These are phyloP conservation scores for Megaleporinus macrocephalus DNA, from an alignment of 2,113 vertebrate genomes.

Conservation along the genomic window DNA sequence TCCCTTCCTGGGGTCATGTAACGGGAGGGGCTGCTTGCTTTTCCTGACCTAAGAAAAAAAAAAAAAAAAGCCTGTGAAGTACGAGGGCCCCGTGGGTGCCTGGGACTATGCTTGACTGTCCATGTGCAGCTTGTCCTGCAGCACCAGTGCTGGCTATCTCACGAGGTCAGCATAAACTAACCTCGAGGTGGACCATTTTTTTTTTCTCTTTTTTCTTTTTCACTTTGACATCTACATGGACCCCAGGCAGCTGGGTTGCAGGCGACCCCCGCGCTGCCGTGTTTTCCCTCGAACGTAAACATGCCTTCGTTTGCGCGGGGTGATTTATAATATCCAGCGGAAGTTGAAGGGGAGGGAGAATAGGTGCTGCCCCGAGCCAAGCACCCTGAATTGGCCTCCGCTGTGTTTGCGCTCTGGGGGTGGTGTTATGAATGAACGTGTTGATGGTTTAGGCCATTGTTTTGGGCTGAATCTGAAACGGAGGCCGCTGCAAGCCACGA, in stretches of 20 bases:
- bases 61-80: too few species aligned
- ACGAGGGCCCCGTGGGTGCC: constrained; percentile 16
- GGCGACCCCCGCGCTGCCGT: constrained; percentile 17
- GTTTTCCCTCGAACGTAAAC: constrained; percentile 43
- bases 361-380: constrained; percentile 11
- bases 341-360: constrained; percentile 6
- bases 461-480: constrained; percentile 17
- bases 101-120: constrained; percentile 32
- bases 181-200: not conserved
- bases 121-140: constrained; percentile 18
- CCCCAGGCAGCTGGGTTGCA: constrained; percentile 21
- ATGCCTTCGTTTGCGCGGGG: constrained; percentile 17
- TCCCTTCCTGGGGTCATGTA: constrained; percentile 50
- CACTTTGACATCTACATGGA: constrained; percentile 26
- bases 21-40: constrained; percentile 29
- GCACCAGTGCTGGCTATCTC: constrained; percentile 18
- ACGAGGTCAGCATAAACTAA: not conserved
- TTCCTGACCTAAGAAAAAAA: constrained; percentile 50
- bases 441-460: not conserved
- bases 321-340: constrained; percentile 44
- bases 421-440: constrained; percentile 12
- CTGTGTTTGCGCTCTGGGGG: constrained; percentile 25
- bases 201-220: not conserved
- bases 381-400: constrained; percentile 11
- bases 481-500: not conserved